Base-by-base conservation (phyloP, 2,888 invertebrate species). In the Meghimatium bilineatum region DNA sequence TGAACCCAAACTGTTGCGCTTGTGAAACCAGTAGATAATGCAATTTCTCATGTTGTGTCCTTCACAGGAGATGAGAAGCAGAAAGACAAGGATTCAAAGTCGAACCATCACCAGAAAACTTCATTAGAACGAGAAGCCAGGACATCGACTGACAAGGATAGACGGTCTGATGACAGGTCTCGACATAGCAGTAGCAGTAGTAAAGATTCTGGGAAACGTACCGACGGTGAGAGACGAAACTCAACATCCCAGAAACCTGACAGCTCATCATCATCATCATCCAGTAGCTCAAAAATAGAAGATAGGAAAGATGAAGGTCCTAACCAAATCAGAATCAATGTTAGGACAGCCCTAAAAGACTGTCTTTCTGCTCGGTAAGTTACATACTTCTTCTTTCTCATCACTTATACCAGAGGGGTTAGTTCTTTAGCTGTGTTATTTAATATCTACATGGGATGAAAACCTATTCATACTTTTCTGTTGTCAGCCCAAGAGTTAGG, bases 271-370 rank as follows among this genome's bases (percentile, higher is more conserved):
- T 32, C 29, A 29, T 29, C 66, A 26, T 71, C 71, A 5, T 44
- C 26, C 23, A 49, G 20, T n/a, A 17, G 29, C 32, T 38, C 29
- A 12, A 83, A 82, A 79, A 72, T 69, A 38, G 85, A 83, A 34
- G 86, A 85, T 66, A 82, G 77, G 74, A 82, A 67, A 82, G 84
- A 81, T 83, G 89, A 89, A 63, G 91, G 91, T 0, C 91, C 92
- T 87, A 90, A 85, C 87, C 90, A 26, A 38, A 88, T 97, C 75
- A 95, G 98, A 80, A 95, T 96, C 3, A 98, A 96, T 92, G 97
- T 98, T 36, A 95, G 96, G 75, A 97, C 97, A 91, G 96, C 97
- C 0, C 94, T 98, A 66, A 90, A 92, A 69, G 94, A 94, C 83
- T 89, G 90, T 1, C 88, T 93, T 2, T 87, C 89, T 67, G 88